phyloP scores from a whole-genome alignment of 2,888 invertebrate species.

The Lasius fuliginosus region DNA sequence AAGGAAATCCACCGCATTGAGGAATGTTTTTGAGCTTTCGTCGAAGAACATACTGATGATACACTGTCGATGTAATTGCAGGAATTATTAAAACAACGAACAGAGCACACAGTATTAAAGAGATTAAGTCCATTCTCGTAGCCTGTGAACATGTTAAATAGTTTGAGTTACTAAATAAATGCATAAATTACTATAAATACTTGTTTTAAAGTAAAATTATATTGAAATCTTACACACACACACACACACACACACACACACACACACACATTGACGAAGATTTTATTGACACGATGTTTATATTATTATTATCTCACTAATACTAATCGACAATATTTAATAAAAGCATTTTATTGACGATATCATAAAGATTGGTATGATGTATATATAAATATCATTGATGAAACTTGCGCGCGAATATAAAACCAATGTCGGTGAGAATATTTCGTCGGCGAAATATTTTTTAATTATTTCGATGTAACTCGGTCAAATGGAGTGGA shows the following conservation, averaged over 20 bases:
- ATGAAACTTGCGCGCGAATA: no score
- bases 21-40: slow-evolving; percentile 7
- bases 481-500: not conserved
- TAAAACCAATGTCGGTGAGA: no score
- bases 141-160: not conserved
- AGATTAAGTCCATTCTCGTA: slow-evolving; percentile 18
- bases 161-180: not conserved
- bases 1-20: not conserved
- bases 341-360: no score
- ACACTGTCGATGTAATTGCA: not conserved
- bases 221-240: not conserved
- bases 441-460: no score
- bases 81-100: not conserved
- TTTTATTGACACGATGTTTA: no score
- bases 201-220: not conserved
- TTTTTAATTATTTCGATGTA: not conserved
- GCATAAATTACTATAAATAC: not conserved
- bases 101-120: not conserved
- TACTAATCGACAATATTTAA: no score
- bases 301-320: no score
- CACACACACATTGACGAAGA: no score
- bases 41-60: not conserved
- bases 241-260: no score
- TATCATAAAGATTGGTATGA: no score
- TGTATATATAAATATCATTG: no score